Evolutionary conservation across 2,888 invertebrate species (phyloP).

Genomic region (Girardia tigrina): DNA sequence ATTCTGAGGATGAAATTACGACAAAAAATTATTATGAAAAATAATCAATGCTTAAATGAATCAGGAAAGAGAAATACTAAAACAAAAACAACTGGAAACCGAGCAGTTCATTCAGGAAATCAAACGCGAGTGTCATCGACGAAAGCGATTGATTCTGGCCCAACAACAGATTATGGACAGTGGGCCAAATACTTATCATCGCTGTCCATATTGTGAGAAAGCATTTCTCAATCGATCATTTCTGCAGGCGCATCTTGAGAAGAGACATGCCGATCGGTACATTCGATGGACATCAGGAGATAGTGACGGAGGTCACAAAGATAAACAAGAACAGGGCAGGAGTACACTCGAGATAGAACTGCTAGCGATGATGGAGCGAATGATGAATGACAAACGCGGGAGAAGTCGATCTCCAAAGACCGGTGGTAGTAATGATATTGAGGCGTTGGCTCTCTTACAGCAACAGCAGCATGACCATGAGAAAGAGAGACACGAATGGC

Average conservation of each 20-base stretch:
- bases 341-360: background rate
- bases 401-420: background rate
- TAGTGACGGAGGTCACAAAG: no score
- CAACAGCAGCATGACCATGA: background rate
- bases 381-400: no score
- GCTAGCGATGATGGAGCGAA: background rate
- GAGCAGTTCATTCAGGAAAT: background rate
- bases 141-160: constrained; percentile 48
- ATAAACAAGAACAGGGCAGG: background rate
- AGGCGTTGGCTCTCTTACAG: no score
- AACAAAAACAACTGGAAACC: background rate
- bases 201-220: constrained; percentile 49
- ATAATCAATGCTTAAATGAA: no score
- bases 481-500: background rate
- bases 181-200: constrained; percentile 45
- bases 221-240: constrained; percentile 48
- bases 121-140: constrained; percentile 47
- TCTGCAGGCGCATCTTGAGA: constrained; percentile 45
- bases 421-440: background rate
- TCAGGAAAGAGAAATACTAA: background rate
- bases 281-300: no score
- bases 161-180: constrained; percentile 49
- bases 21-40: no score
- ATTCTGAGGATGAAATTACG: no score
- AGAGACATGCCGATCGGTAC: constrained; percentile 43